Conservation (phyloP, 2,888 invertebrate genomes). For the Antheraea yamamai region DNA sequence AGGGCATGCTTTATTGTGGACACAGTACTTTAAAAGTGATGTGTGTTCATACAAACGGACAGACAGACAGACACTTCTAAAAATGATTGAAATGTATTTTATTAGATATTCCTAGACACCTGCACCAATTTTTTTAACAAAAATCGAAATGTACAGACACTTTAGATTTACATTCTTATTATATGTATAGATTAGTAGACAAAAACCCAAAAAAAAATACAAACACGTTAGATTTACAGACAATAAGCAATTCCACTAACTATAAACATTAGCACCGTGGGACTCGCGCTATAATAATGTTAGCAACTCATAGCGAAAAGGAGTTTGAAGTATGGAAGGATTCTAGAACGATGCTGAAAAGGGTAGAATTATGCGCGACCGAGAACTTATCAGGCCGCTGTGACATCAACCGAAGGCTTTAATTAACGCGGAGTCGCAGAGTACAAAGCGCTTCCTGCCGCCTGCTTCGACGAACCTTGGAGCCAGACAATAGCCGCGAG, state of each 20-base stretch:
- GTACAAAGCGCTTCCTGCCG: conserved; percentile 50
- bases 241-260: background rate
- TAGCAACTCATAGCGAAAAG: background rate
- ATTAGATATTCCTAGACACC: too few species aligned
- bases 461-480: conserved; percentile 21
- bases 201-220: too few species aligned
- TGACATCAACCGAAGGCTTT: conserved; percentile 44
- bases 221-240: too few species aligned
- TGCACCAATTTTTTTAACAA: too few species aligned
- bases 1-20: too few species aligned
- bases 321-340: background rate
- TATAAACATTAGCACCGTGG: background rate
- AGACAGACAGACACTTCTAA: too few species aligned
- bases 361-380: conserved; percentile 25
- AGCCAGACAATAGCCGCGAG: conserved; percentile 16
- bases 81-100: too few species aligned
- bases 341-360: background rate
- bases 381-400: conserved; percentile 38
- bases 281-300: background rate
- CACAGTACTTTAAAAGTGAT: too few species aligned
- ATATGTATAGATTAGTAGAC: too few species aligned
- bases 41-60: too few species aligned
- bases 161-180: too few species aligned
- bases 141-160: too few species aligned
- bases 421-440: conserved; percentile 47